These are phyloP conservation scores for Luidia sarsii DNA, from an alignment of 53 echinoderm and acorn worm species.

Conservation along the genomic window DNA sequence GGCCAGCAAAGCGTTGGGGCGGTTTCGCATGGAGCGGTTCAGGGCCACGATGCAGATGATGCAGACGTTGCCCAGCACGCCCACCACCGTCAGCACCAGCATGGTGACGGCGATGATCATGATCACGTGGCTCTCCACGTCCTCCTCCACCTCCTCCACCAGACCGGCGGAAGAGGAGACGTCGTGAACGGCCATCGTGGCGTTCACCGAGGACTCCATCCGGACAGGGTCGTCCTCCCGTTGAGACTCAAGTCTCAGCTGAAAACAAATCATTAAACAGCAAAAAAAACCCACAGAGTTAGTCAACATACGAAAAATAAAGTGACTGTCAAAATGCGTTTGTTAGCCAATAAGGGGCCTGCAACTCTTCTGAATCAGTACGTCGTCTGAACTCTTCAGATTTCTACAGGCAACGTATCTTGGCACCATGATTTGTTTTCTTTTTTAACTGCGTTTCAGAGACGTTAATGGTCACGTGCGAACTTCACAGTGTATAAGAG, in stretches of 20 bases:
- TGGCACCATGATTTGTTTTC: too few species aligned
- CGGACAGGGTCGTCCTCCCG: too few species aligned
- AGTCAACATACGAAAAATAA: too few species aligned
- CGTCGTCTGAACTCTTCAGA: too few species aligned
- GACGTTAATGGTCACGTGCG: too few species aligned
- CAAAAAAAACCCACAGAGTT: too few species aligned
- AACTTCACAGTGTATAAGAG: too few species aligned
- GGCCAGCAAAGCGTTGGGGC: slow-evolving; percentile 75
- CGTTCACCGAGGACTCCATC: slow-evolving; percentile 14
- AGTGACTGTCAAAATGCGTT: too few species aligned
- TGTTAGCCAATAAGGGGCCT: too few species aligned
- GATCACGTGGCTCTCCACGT: not conserved
- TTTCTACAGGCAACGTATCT: too few species aligned
- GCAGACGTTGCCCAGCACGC: slow-evolving; percentile 58
- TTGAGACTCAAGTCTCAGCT: slow-evolving; percentile 8
- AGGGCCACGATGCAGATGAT: slow-evolving; percentile 64
- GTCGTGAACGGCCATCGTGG: not conserved
- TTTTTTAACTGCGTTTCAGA: too few species aligned
- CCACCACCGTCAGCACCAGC: slow-evolving; percentile 52
- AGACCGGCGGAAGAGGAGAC: not conserved
- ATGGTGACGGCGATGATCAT: slow-evolving; percentile 47
- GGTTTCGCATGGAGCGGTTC: slow-evolving; percentile 70
- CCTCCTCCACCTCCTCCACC: not conserved
- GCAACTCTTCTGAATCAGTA: too few species aligned
- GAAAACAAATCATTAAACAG: not conserved